phyloP scores from a whole-genome alignment of 2,888 invertebrate genomes.

The Emmelina monodactyla region DNA sequence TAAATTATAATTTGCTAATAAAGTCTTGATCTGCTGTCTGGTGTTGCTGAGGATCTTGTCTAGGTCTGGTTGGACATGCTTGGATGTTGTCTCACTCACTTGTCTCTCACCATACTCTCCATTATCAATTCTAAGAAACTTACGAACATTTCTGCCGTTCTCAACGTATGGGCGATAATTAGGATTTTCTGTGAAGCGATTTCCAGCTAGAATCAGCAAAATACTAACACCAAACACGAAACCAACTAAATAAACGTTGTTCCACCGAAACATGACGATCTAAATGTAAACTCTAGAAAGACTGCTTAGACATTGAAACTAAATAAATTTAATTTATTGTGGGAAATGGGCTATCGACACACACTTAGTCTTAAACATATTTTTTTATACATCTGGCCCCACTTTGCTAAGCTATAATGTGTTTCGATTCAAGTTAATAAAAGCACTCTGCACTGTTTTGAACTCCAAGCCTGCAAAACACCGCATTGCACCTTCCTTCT shows the following conservation, averaged over 20 bases:
- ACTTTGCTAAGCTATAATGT: slow-evolving; percentile 47
- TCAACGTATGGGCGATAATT: slow-evolving; percentile 53
- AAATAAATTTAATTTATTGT: too few species aligned
- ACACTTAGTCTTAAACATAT: too few species aligned
- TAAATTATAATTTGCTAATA: slow-evolving; percentile 47
- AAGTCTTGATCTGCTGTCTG: slow-evolving; percentile 35
- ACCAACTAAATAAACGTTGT: slow-evolving; percentile 62
- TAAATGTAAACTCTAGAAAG: slow-evolving; percentile 30
- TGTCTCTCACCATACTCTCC: slow-evolving; percentile 36
- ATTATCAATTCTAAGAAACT: slow-evolving; percentile 70
- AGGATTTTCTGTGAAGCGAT: slow-evolving; percentile 62
- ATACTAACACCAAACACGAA: slow-evolving; percentile 60
- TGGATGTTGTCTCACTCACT: too few species aligned
- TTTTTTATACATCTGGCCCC: too few species aligned
- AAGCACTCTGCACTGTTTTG: too few species aligned
- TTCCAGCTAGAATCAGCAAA: slow-evolving; percentile 60
- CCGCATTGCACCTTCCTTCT: slow-evolving; percentile 59
- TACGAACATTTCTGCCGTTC: slow-evolving; percentile 45
- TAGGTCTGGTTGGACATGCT: slow-evolving; percentile 40
- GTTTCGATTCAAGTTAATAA: too few species aligned
- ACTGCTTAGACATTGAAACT: too few species aligned
- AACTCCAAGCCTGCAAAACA: too few species aligned
- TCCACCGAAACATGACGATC: slow-evolving; percentile 58
- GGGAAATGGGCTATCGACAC: too few species aligned
- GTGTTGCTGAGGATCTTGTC: slow-evolving; percentile 47